phyloP scores from a whole-genome alignment of 2,797 vertebrate species.

The Anomalospiza imberbis region DNA sequence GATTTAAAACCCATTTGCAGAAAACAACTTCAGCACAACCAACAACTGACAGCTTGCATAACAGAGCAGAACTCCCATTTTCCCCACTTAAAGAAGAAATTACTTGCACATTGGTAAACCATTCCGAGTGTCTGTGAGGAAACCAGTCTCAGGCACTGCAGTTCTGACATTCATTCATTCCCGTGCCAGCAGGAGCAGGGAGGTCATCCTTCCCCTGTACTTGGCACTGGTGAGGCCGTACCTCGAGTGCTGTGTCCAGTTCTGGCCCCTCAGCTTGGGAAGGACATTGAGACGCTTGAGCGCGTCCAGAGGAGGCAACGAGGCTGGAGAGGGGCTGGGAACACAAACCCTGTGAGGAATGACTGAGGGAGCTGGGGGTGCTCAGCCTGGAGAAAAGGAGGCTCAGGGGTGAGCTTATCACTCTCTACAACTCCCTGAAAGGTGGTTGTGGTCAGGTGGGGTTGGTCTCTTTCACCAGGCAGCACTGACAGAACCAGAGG shows the following conservation, averaged over 20 bases:
- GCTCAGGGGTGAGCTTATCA: not conserved
- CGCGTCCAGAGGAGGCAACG: rapidly evolving
- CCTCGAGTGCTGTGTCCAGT: not conserved
- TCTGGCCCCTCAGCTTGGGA: not conserved
- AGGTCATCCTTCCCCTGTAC: not conserved
- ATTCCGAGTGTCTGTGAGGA: not conserved
- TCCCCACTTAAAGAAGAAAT: not conserved
- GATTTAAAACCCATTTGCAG: not conserved
- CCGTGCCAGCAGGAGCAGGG: not conserved
- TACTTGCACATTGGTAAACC: not conserved
- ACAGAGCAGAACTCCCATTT: not conserved
- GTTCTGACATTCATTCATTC: not conserved
- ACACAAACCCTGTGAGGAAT: not conserved
- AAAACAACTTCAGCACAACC: not conserved
- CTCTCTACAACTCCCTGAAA: not conserved
- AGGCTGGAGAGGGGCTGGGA: not conserved
- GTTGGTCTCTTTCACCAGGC: not conserved
- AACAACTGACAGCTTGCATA: not conserved
- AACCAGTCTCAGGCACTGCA: not conserved
- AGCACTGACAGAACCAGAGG: not conserved
- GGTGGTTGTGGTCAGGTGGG: not conserved
- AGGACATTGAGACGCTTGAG: not conserved
- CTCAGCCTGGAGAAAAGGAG: not conserved
- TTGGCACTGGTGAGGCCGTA: not conserved
- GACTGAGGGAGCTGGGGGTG: not conserved